These are phyloP conservation scores for Plagiodera versicolora DNA, from an alignment of 2,888 invertebrate species.

Conservation along the genomic window DNA sequence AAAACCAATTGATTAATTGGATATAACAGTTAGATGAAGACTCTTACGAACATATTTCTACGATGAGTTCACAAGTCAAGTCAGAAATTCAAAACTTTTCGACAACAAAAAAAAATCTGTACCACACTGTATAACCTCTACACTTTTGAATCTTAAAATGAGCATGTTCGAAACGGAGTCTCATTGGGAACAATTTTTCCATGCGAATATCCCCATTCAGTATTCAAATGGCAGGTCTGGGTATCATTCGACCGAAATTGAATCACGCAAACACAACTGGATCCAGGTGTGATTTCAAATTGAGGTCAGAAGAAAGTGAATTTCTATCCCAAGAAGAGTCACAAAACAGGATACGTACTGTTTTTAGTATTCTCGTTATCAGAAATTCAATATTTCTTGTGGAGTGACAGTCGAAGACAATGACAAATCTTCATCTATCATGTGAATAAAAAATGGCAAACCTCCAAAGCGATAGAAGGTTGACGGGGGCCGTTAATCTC, in stretches of 20 bases:
- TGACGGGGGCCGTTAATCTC: background rate
- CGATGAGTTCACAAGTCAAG: too few relatives aligned
- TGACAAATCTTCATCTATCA: background rate
- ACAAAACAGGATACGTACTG: slow-evolving; percentile 15
- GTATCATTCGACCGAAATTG: slow-evolving; percentile 36
- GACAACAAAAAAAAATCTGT: too few relatives aligned
- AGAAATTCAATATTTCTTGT: too few relatives aligned
- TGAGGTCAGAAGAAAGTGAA: slow-evolving; percentile 19
- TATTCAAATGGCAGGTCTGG: slow-evolving; percentile 39
- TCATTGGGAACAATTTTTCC: slow-evolving; percentile 10
- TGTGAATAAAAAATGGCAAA: background rate
- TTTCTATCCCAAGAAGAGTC: slow-evolving; percentile 17
- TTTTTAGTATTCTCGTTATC: too few relatives aligned
- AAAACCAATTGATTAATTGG: too few relatives aligned
- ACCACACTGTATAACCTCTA: too few relatives aligned
- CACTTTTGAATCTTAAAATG: slow-evolving; percentile 18
- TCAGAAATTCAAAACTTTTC: too few relatives aligned
- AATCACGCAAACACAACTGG: slow-evolving; percentile 30
- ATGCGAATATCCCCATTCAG: slow-evolving; percentile 35
- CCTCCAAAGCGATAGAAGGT: background rate
- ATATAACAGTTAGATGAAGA: too few relatives aligned
- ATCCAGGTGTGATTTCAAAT: slow-evolving; percentile 45
- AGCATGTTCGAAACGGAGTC: slow-evolving; percentile 17
- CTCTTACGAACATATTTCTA: too few relatives aligned
- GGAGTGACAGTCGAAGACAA: background rate